A percentile compares a stretch with the other conserved stretches of the same genome.
Evolutionary conservation across 2,888 invertebrate genomes (phyloP).

Genomic region (Metacarcinus magister): DNA sequence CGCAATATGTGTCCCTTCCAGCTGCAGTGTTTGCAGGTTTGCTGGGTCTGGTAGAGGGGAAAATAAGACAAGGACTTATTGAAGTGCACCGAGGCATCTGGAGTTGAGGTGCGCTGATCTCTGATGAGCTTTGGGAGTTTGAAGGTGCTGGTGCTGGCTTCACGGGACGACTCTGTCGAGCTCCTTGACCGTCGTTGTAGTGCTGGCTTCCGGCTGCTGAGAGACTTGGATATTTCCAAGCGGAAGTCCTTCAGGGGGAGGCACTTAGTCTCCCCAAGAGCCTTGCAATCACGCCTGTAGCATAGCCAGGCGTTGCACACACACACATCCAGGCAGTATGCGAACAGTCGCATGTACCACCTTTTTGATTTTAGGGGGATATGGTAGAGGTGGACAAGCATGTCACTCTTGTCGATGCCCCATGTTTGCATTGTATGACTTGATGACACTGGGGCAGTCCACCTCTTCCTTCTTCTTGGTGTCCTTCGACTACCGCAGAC

Average conservation of each 20-base stretch:
- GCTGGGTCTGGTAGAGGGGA: too few relatives aligned
- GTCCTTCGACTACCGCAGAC: constrained; percentile 40
- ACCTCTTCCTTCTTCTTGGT: constrained; percentile 57
- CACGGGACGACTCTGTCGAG: background rate
- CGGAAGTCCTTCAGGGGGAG: constrained; percentile 47
- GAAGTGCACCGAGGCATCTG: constrained; percentile 53
- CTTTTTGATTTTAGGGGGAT: constrained; percentile 64
- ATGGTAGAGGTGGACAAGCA: too few relatives aligned
- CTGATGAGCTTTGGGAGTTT: constrained; percentile 47
- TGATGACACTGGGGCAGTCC: too few relatives aligned
- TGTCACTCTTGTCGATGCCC: constrained; percentile 73
- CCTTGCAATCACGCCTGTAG: constrained; percentile 61
- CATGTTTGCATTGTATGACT: constrained; percentile 60
- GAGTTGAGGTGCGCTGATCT: too few relatives aligned
- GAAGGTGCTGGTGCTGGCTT: background rate
- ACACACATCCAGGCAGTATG: constrained; percentile 52
- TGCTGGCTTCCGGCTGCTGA: background rate
- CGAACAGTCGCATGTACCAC: constrained; percentile 66
- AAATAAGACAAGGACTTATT: constrained; percentile 54
- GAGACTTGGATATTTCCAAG: too few relatives aligned
- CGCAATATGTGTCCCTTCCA: background rate
- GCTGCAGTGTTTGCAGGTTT: too few relatives aligned
- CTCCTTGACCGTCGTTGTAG: background rate
- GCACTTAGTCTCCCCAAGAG: background rate
- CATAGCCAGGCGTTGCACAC: constrained; percentile 65